Evolutionary conservation across 1,140 invertebrate species (phyloP).

Genomic region (Rhagoletis zephyria): DNA sequence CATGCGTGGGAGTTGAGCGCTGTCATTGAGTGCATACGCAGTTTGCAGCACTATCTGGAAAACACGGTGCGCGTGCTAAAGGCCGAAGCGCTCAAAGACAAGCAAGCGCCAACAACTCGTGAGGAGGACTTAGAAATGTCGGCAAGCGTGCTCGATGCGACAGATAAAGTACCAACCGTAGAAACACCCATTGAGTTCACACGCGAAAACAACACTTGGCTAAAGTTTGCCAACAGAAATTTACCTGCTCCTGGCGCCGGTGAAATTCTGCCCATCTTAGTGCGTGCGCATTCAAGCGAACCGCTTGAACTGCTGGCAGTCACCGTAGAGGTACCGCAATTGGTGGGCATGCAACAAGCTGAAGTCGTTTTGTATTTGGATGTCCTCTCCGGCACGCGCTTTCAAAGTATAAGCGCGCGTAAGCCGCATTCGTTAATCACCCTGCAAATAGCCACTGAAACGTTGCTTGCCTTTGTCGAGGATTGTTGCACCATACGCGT

Average conservation of each 20-base stretch:
- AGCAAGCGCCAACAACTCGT: background rate
- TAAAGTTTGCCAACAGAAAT: background rate
- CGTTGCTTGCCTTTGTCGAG: constrained; percentile 67
- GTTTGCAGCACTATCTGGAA: constrained; percentile 59
- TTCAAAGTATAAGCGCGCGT: constrained; percentile 63
- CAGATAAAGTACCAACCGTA: background rate
- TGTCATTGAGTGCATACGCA: constrained; percentile 62
- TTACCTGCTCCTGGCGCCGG: constrained; percentile 32
- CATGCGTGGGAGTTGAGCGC: constrained; percentile 58
- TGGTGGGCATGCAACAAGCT: background rate
- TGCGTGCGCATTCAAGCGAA: constrained; percentile 3
- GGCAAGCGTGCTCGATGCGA: background rate
- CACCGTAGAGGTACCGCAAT: background rate
- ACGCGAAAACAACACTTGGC: background rate
- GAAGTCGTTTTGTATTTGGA: constrained; percentile 54
- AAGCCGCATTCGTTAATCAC: constrained; percentile 61
- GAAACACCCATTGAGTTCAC: background rate
- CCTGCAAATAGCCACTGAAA: constrained; percentile 64
- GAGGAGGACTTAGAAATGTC: background rate
- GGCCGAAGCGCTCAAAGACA: background rate
- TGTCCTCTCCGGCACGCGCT: constrained; percentile 60
- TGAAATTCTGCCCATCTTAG: constrained; percentile 56
- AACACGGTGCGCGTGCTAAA: background rate
- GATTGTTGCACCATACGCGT: constrained; percentile 63
- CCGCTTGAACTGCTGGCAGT: constrained; percentile 54